Evolutionary conservation across 2,113 vertebrate genomes (phyloP), one percentile per base, ranked within the genome.

Genomic region (Pomatorhinus ruficollis): DNA sequence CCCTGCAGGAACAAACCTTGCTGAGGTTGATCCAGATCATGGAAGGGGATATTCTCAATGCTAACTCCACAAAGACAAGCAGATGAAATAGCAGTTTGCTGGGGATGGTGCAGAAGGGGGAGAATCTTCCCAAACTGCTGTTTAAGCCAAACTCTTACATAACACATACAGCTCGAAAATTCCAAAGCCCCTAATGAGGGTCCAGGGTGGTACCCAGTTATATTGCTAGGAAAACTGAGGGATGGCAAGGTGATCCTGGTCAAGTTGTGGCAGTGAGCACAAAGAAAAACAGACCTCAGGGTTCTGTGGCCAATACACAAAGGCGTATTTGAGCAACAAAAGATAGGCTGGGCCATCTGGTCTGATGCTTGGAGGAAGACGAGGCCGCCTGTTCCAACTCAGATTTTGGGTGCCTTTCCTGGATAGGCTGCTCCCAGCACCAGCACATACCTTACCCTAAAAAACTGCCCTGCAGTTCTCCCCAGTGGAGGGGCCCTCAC

Each of bases 71-170:
- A 25, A 47, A 57, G 61, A 76, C 9, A 60, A 25, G n/a, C 23
- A 83, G 59, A 63, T 45, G 68, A 77, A 92, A 52, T 0, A 64
- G 59, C 39, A 74, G 1, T 54, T 81, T n/a, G 31, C n/a, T 78
- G 49, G 10, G 47, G 28, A 42, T 2, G 1, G 74, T 39, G 33
- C 8, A 80, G 27, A 65, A 33, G 20, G 31, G 68, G 40, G 17
- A 70, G 8, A 89, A 90, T 39, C 75, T 91, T 82, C 33, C 50
- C 1, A 0, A 80, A 45, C 0, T 0, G 0, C 59, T n/a, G 13
- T 23, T 68, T 39, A 71, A 72, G 54, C 35, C 84, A 85, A 81
- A 19, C 47, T 79, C 53, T 91, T 35, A 28, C 0, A 9, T 3
- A 71, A 74, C 28, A 50, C 15, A 18, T 4, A 23, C 1, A 44